Percentiles rank a stretch among this genome's conserved stretches.
Evolutionary conservation across 1,140 invertebrate genomes (phyloP).

Genomic region (Gonatopus flavifemur): DNA sequence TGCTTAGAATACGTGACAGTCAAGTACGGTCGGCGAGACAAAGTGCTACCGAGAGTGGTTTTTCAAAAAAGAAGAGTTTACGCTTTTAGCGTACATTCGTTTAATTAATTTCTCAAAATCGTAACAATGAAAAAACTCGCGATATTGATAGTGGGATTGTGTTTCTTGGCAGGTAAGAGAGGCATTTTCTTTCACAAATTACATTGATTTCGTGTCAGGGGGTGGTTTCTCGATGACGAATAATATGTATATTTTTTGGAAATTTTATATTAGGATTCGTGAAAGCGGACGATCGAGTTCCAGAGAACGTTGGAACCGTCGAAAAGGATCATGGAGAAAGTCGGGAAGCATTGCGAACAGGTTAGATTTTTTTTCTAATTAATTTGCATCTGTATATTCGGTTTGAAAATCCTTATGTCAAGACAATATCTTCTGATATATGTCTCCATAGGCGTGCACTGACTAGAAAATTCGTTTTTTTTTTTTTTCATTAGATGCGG

Average conservation of each 20-base stretch:
- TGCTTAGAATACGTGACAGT: conserved; percentile 23
- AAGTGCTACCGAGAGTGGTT: conserved; percentile 7
- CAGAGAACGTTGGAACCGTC: conserved; percentile 61
- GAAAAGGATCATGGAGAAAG: conserved; percentile 77
- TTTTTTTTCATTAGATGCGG: conserved; percentile 65
- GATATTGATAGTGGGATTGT: conserved; percentile 52
- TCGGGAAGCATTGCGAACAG: conserved; percentile 81
- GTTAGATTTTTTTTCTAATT: conserved; percentile 53
- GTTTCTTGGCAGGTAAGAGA: conserved; percentile 60
- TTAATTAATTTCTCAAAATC: conserved; percentile 9
- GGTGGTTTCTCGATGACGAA: conserved; percentile 10
- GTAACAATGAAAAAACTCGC: conserved; percentile 62
- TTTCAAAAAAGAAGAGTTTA: neutral
- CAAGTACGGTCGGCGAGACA: conserved; percentile 34
- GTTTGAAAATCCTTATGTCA: neutral
- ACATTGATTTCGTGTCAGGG: conserved; percentile 19
- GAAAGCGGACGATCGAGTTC: conserved; percentile 45
- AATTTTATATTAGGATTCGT: conserved; percentile 33
- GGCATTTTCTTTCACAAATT: conserved; percentile 9
- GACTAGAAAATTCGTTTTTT: conserved; percentile 1
- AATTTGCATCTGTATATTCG: conserved; percentile 1
- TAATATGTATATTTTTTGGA: conserved; percentile 4
- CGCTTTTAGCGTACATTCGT: conserved; percentile 27
- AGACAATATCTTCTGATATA: conserved; percentile 1
- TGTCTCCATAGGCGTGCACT: neutral